phyloP scores from a whole-genome alignment of 2,797 vertebrate genomes.

The Phrynocephalus forsythii region DNA sequence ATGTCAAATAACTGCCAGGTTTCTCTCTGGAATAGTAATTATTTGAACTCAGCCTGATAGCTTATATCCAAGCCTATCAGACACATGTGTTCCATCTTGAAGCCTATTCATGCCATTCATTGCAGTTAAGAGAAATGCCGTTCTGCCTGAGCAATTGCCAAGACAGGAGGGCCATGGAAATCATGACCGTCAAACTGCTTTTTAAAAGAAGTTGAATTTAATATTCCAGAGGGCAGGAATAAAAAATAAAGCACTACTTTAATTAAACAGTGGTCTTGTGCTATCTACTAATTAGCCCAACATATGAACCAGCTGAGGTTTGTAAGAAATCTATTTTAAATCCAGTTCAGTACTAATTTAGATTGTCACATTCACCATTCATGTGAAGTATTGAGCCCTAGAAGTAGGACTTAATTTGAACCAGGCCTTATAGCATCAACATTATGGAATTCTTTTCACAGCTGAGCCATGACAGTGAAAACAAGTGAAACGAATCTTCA shows the following conservation, averaged over 20 bases:
- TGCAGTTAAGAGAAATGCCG: not conserved
- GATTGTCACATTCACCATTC: not conserved
- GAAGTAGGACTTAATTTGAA: not conserved
- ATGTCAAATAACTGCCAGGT: slow-evolving; percentile 33
- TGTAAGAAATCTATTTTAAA: not conserved
- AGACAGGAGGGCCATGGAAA: rapidly evolving
- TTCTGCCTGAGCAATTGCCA: not conserved
- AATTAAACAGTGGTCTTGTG: rapidly evolving
- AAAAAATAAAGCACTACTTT: not conserved
- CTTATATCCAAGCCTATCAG: slow-evolving; percentile 34
- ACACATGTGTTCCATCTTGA: slow-evolving; percentile 3
- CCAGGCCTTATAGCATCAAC: not conserved
- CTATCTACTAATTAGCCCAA: not conserved
- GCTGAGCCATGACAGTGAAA: not conserved
- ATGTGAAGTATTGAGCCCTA: not conserved
- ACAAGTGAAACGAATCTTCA: not conserved
- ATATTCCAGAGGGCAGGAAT: not conserved
- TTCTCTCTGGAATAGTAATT: slow-evolving; percentile 29
- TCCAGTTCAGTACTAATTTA: not conserved
- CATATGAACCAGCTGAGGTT: not conserved
- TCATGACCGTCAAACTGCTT: rapidly evolving
- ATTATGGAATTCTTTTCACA: not conserved
- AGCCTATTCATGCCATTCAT: not conserved
- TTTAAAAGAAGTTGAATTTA: not conserved
- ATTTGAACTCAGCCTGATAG: slow-evolving; percentile 22